Evolutionary conservation across 1,140 invertebrate genomes (phyloP), one percentile per base, ranked within the genome.

Genomic region (Brachionus rubens): DNA sequence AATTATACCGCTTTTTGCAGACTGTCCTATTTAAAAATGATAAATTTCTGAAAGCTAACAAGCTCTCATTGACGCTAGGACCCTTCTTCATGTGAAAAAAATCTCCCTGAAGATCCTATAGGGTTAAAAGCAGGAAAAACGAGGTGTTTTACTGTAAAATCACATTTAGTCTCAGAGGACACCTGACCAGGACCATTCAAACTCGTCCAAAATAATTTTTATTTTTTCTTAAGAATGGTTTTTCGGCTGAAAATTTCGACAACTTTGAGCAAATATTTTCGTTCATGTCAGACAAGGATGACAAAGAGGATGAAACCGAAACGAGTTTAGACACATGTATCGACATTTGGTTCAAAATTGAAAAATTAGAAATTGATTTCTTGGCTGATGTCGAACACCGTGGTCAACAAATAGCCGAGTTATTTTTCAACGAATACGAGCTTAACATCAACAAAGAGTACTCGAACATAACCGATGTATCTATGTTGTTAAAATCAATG

Each of bases 351-450:
- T 65, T 65, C 26, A 65, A 65, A 43, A 65, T 65, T 6, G 59
- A 65, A 65, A 65, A 28, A n/a, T 41, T 65, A 14, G 19, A 43
- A 46, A 65, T 65, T 7, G 40, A 65, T 41, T 65, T 65, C 43
- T 46, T 65, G 24, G 59, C 59, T 3, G 59, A 65, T 65, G 59
- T 65, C 14, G 59, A 65, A 12, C 12, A 7, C 4, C 2, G 19
- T 12, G 10, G 33, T 65, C 59, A 65, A 28, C 36, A 46, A 43
- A 65, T 65, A 65, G 59, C 59, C 6, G 86, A 90, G 43, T 83
- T 91, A 46, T 91, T 91, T 80, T 87, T 86, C 77, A 90, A 89
- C 80, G 86, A 87, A 77, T 78, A 78, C 1, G 83, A 65, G 24
- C 24, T 65, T 1, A 65, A 41, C 12, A 65, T 65, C 26, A 43